phyloP scores from a whole-genome alignment of 2,797 vertebrate genomes.

The Hoplostethus atlanticus region DNA sequence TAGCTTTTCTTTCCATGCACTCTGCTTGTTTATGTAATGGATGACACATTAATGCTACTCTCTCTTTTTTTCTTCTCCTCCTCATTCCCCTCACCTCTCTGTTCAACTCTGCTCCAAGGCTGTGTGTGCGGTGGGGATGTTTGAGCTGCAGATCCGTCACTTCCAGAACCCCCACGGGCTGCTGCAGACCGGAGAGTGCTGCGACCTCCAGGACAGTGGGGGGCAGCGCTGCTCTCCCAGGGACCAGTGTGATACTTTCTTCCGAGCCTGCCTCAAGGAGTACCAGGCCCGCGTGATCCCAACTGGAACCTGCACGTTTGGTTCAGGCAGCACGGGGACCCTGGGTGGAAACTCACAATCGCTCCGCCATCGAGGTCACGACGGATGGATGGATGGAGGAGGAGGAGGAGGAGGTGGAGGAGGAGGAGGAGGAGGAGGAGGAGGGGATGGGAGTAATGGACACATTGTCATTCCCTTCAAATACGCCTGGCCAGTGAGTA shows the following conservation, averaged over 20 bases:
- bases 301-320: constrained; percentile 84
- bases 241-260: constrained; percentile 86
- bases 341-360: constrained; percentile 85
- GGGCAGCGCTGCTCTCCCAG: constrained; percentile 78
- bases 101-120: constrained; percentile 59
- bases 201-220: constrained; percentile 75
- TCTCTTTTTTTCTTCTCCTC: constrained; percentile 5
- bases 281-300: constrained; percentile 85
- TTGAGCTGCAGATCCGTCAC: constrained; percentile 87
- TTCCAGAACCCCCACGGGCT: constrained; percentile 83
- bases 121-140: constrained; percentile 79
- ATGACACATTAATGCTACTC: background rate
- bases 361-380: constrained; percentile 69
- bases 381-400: background rate
- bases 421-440: constrained; percentile 55
- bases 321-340: constrained; percentile 78
- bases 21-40: background rate
- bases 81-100: constrained; percentile 13
- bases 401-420: no score
- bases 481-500: constrained; percentile 90
- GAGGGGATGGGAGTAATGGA: constrained; percentile 72
- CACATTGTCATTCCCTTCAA: constrained; percentile 86
- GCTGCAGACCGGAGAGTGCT: constrained; percentile 84
- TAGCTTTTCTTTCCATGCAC: no score
- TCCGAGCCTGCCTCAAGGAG: constrained; percentile 88